phyloP scores from a whole-genome alignment of 2,113 vertebrate genomes.

The Sinocyclocheilus rhinocerous region DNA sequence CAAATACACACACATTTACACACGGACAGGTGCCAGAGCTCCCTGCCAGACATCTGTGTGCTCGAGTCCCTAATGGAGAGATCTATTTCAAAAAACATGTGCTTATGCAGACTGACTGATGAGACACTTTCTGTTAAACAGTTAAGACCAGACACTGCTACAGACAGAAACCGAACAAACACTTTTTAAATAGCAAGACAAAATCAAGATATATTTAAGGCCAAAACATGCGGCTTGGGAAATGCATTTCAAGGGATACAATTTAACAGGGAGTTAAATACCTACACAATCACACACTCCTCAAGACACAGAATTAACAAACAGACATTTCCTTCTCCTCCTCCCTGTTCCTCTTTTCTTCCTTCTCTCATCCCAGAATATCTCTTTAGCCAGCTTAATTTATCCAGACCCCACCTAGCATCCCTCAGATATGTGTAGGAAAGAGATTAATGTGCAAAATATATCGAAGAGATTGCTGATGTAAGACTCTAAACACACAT shows the following conservation, averaged over 20 bases:
- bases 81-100: constrained; percentile 56
- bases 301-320: constrained; percentile 9
- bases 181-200: constrained; percentile 25
- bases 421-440: neutral
- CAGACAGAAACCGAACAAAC: constrained; percentile 18
- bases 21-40: constrained; percentile 46
- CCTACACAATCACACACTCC: neutral
- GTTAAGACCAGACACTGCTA: constrained; percentile 32
- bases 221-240: neutral
- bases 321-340: constrained; percentile 5
- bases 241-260: constrained; percentile 10
- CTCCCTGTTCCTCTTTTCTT: neutral
- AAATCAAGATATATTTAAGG: constrained; percentile 1
- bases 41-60: constrained; percentile 51
- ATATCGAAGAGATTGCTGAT: constrained; percentile 8
- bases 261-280: constrained; percentile 15
- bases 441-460: constrained; percentile 30
- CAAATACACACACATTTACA: neutral
- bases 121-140: constrained; percentile 60
- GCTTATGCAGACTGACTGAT: constrained; percentile 56
- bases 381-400: neutral
- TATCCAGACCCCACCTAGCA: neutral
- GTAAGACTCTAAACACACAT: constrained; percentile 24
- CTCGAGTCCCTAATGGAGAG: constrained; percentile 46
- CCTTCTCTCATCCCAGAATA: neutral